Conservation (phyloP, 2,888 invertebrate genomes). For the Pseudococcus longispinus region DNA sequence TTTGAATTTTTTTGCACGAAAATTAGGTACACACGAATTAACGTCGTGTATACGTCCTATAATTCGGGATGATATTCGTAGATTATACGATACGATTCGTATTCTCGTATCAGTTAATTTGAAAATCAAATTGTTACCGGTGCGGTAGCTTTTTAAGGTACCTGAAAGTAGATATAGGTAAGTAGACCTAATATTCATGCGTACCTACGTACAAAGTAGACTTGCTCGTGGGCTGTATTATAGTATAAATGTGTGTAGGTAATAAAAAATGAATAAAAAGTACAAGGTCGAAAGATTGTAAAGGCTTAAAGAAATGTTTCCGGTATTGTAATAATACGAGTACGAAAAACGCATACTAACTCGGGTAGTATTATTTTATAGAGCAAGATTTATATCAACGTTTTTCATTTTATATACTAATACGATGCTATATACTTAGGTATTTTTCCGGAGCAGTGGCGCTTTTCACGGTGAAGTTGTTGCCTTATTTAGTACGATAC, state of each 20-base stretch:
- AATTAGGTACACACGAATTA: background rate
- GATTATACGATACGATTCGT: background rate
- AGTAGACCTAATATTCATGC: background rate
- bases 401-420: background rate
- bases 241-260: background rate
- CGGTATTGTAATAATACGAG: conserved; percentile 14
- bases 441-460: background rate
- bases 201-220: background rate
- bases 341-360: conserved; percentile 23
- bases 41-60: too few species aligned
- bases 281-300: conserved; percentile 24
- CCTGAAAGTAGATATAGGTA: background rate
- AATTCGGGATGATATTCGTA: background rate
- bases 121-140: background rate
- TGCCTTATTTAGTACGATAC: background rate
- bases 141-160: background rate
- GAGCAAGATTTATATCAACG: conserved; percentile 11
- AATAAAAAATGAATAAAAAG: conserved; percentile 34
- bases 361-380: background rate
- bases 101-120: conserved; percentile 11
- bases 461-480: background rate
- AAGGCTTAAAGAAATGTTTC: conserved; percentile 31
- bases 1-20: background rate
- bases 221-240: background rate
- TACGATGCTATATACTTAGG: background rate